phyloP scores from a whole-genome alignment of 2,113 vertebrate species.

The Lathamus discolor region DNA sequence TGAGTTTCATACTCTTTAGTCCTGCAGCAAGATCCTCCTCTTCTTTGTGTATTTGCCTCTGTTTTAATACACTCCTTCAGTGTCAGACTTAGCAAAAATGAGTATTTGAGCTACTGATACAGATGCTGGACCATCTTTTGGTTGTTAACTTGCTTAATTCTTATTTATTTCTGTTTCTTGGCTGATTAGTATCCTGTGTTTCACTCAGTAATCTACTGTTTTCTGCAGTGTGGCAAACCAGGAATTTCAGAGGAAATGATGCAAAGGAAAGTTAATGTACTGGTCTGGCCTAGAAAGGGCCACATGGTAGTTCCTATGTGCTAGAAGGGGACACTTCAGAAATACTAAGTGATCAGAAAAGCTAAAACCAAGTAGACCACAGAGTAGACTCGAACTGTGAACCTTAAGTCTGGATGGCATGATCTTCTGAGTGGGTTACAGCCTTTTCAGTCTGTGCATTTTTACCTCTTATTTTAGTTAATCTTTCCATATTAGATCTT shows the following conservation, averaged over 20 bases:
- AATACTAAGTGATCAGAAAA: neutral
- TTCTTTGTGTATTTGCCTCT: neutral
- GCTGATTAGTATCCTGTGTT: neutral
- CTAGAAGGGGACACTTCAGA: neutral
- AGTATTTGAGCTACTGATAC: neutral
- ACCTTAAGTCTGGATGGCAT: neutral
- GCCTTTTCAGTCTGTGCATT: neutral
- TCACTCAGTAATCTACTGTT: neutral
- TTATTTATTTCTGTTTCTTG: neutral
- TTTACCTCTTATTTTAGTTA: neutral
- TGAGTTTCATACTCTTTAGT: neutral
- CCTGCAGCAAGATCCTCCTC: neutral
- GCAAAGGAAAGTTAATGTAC: neutral
- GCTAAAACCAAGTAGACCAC: neutral
- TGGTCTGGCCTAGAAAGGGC: neutral
- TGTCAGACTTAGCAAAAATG: neutral
- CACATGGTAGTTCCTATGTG: rapidly evolving
- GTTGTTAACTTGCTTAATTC: neutral
- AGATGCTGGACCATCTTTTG: neutral
- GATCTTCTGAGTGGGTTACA: neutral
- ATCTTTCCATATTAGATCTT: neutral
- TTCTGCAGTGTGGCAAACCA: neutral
- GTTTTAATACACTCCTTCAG: neutral
- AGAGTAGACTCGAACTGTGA: neutral
- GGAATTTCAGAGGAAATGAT: neutral